A percentile compares a stretch with the other conserved stretches of the same genome.
Evolutionary conservation across 2,113 vertebrate genomes (phyloP).

Genomic region (Oncorhynchus gorbuscha): DNA sequence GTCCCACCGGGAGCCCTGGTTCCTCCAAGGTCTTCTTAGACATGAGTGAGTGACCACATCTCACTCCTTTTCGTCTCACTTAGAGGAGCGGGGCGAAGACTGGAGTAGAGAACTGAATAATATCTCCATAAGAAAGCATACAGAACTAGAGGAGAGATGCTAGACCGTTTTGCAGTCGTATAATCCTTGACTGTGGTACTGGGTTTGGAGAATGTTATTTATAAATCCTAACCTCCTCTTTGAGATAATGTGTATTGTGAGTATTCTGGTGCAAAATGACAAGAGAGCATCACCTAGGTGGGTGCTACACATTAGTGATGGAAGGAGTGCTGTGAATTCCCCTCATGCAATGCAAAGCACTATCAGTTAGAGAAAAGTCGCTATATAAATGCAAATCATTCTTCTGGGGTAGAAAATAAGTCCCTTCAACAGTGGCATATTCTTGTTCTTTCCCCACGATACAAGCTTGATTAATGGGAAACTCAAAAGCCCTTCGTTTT

Average conservation of each 20-base stretch:
- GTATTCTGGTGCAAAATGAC: conserved; percentile 26
- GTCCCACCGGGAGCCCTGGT: conserved; percentile 15
- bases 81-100: background rate
- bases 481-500: conserved; percentile 36
- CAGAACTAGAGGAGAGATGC: background rate
- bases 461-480: conserved; percentile 43
- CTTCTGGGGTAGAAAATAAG: background rate
- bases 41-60: conserved; percentile 67
- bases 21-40: conserved; percentile 71
- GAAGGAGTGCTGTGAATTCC: background rate
- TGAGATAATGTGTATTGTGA: background rate
- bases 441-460: conserved; percentile 9
- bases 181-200: background rate
- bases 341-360: too few species aligned
- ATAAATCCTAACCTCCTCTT: too few species aligned
- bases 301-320: background rate
- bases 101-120: background rate
- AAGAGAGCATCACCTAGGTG: background rate
- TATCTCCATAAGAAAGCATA: conserved; percentile 39
- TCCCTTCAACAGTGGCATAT: conserved; percentile 3
- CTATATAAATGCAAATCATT: conserved; percentile 37
- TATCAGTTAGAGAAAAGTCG: conserved; percentile 16
- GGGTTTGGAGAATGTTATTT: conserved; percentile 5
- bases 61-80: conserved; percentile 63
- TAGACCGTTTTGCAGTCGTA: background rate